Evolutionary conservation across 2,797 vertebrate species (phyloP).

Genomic region (Danio choprae): DNA sequence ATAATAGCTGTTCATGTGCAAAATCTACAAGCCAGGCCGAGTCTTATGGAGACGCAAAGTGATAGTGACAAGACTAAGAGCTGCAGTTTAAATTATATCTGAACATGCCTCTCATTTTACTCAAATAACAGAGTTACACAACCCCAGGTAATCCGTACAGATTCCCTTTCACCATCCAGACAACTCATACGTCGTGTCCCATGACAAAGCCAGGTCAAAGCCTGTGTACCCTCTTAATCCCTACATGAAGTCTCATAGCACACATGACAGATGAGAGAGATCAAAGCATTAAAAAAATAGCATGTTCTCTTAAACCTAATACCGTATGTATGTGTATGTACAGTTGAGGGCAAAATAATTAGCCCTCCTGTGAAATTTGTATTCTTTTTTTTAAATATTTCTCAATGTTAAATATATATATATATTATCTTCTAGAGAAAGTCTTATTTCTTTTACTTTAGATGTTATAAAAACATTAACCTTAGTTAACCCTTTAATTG

Average conservation of each 20-base stretch:
- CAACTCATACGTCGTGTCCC: slow-evolving; percentile 35
- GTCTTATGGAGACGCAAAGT: background rate
- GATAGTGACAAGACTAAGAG: background rate
- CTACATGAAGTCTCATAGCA: slow-evolving; percentile 23
- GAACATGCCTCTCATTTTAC: slow-evolving; percentile 39
- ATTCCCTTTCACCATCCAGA: slow-evolving; percentile 32
- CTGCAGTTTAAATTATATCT: slow-evolving; percentile 7
- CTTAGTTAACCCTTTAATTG: too few species aligned
- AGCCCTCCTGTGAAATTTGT: too few species aligned
- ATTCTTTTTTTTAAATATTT: too few species aligned
- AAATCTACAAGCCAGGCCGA: background rate
- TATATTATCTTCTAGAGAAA: too few species aligned
- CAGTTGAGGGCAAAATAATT: too few species aligned
- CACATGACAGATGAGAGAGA: slow-evolving; percentile 14
- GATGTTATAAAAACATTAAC: too few species aligned
- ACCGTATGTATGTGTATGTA: too few species aligned
- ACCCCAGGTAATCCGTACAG: slow-evolving; percentile 39
- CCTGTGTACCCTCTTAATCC: slow-evolving; percentile 14
- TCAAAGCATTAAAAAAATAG: background rate
- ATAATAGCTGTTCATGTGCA: background rate
- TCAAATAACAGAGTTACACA: slow-evolving; percentile 39
- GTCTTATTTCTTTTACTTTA: too few species aligned
- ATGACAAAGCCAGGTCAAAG: slow-evolving; percentile 25
- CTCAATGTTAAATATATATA: too few species aligned
- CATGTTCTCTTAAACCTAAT: background rate